A percentile compares a stretch with the other conserved stretches of the same genome.
These are phyloP conservation scores for Crotalus viridis DNA, from an alignment of 2,113 vertebrate species.

Conservation along the genomic window DNA sequence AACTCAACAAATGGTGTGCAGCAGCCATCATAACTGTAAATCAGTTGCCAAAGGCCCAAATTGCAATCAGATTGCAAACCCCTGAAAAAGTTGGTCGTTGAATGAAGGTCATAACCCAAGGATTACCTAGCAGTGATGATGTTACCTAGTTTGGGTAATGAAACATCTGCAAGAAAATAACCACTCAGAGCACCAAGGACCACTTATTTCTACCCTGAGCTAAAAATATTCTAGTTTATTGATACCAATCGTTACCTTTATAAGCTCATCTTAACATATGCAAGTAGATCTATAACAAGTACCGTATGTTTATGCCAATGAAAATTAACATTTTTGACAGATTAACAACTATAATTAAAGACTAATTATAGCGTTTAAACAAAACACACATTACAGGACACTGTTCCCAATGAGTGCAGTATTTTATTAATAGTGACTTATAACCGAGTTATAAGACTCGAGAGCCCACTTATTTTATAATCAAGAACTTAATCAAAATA, in stretches of 20 bases:
- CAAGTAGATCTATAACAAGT: not conserved
- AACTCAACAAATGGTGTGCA: not conserved
- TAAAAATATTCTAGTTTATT: not conserved
- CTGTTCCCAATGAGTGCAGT: not conserved
- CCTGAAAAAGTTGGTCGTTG: not conserved
- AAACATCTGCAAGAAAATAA: not conserved
- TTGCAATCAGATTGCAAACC: not conserved
- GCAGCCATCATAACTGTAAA: not conserved
- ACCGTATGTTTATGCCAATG: not conserved
- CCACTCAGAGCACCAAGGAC: not conserved
- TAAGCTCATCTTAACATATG: not conserved
- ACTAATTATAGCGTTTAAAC: not conserved
- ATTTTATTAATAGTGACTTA: not conserved
- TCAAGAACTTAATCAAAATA: slow-evolving; percentile 4
- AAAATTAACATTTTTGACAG: not conserved
- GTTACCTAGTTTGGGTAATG: not conserved
- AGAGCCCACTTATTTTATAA: not conserved
- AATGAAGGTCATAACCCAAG: not conserved
- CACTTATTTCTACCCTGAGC: not conserved
- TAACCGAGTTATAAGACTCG: not conserved
- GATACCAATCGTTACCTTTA: not conserved
- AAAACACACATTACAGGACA: not conserved
- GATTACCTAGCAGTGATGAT: not conserved
- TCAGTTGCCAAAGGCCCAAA: not conserved
- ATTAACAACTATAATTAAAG: not conserved